Conservation (phyloP, 23 tunicate genomes). For the Ciona savignyi region DNA sequence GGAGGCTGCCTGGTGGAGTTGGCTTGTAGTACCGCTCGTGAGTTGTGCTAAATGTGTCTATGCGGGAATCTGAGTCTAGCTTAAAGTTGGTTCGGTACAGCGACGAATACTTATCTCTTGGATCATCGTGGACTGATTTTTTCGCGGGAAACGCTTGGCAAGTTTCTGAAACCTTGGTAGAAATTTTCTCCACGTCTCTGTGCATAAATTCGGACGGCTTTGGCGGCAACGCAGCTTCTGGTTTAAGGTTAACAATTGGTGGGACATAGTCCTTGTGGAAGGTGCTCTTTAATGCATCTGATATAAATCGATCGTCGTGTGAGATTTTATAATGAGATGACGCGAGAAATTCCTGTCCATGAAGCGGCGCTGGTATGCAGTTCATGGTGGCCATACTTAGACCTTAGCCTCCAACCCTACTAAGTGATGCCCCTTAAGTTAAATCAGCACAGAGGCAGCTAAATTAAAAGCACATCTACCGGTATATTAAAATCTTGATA, state of each 20-base stretch:
- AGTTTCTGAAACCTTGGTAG: slow-evolving; percentile 53
- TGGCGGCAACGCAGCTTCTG: slow-evolving; percentile 60
- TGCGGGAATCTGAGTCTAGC: slow-evolving; percentile 59
- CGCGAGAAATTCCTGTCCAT: slow-evolving; percentile 61
- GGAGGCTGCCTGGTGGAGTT: slow-evolving; percentile 2
- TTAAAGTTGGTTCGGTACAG: slow-evolving; percentile 79
- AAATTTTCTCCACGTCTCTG: slow-evolving; percentile 53
- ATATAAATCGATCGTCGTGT: slow-evolving; percentile 54
- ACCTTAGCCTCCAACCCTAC: too few relatives aligned
- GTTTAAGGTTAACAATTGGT: slow-evolving; percentile 18
- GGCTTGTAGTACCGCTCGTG: slow-evolving; percentile 53
- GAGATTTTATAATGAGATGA: slow-evolving; percentile 64
- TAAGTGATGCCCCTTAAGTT: too few relatives aligned
- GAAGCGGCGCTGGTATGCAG: slow-evolving; percentile 42
- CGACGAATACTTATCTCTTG: slow-evolving; percentile 59
- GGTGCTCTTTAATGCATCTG: slow-evolving; percentile 57
- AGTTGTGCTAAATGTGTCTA: slow-evolving; percentile 53
- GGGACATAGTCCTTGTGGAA: slow-evolving; percentile 58
- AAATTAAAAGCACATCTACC: too few relatives aligned
- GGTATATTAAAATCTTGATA: too few relatives aligned
- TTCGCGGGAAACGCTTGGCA: slow-evolving; percentile 50
- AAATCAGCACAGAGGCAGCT: too few relatives aligned
- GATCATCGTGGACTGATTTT: slow-evolving; percentile 17
- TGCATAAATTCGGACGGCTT: slow-evolving; percentile 68
- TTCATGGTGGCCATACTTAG: slow-evolving; percentile 1